These are phyloP conservation scores for Myopa tessellatipennis DNA, from an alignment of 2,888 invertebrate genomes.

Conservation along the genomic window DNA sequence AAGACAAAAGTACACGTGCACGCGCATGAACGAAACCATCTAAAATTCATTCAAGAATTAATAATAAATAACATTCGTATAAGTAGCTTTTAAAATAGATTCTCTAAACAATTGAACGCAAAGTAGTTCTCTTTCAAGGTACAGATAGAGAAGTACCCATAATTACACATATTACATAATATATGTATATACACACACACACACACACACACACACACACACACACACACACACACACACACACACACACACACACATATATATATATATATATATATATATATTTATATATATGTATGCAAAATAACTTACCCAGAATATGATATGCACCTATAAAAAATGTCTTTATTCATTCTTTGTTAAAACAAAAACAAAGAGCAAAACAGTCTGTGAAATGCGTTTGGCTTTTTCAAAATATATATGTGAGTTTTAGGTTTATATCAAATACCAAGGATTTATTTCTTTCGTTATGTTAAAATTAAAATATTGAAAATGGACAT, in stretches of 20 bases:
- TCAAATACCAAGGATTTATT: neutral
- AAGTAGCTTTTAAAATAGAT: constrained; percentile 6
- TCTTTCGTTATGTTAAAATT: neutral
- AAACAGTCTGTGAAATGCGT: neutral
- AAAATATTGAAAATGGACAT: neutral
- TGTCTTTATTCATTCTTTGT: neutral
- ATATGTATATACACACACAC: neutral
- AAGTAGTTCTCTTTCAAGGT: neutral
- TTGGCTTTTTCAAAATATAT: constrained; percentile 1
- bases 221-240: no score
- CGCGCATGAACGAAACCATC: no score
- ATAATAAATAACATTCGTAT: neutral
- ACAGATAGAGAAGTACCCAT: neutral
- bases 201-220: no score
- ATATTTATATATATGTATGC: neutral
- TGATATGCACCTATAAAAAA: neutral
- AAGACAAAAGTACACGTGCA: no score
- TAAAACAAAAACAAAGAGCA: neutral
- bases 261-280: neutral
- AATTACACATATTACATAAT: neutral
- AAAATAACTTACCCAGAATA: neutral
- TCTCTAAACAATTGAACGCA: neutral
- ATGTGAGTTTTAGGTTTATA: neutral
- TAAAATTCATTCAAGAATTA: no score
- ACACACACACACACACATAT: no score